These are phyloP conservation scores for Nasonia giraulti DNA, from an alignment of 1,140 invertebrate genomes.

Conservation along the genomic window DNA sequence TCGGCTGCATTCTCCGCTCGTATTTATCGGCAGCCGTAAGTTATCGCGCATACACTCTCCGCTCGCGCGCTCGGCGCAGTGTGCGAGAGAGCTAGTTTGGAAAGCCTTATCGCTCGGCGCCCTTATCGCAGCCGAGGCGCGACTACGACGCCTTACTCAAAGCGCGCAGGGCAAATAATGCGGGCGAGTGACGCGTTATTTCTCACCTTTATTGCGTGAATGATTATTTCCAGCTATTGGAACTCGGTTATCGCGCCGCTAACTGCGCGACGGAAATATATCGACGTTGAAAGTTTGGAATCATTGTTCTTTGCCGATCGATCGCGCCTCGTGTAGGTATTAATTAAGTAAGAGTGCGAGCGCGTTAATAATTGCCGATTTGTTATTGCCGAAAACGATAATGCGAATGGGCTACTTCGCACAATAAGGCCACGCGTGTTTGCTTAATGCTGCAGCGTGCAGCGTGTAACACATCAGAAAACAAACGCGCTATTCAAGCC, in stretches of 20 bases:
- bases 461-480: not conserved
- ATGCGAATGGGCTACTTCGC: not conserved
- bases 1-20: slow-evolving; percentile 20
- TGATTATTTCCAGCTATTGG: not conserved
- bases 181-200: slow-evolving; percentile 11
- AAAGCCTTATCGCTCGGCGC: slow-evolving; percentile 34
- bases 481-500: slow-evolving; percentile 24
- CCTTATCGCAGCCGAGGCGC: slow-evolving; percentile 28
- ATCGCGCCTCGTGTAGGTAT: not conserved
- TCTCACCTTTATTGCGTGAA: not conserved
- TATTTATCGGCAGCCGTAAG: slow-evolving; percentile 27
- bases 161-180: slow-evolving; percentile 22
- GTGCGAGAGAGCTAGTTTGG: slow-evolving; percentile 36
- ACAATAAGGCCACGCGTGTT: not conserved
- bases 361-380: not conserved
- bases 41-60: slow-evolving; percentile 13
- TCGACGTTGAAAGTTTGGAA: not conserved
- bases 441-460: not conserved
- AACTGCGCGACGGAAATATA: not conserved
- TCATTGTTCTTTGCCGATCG: too few species aligned
- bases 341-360: not conserved
- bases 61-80: too few species aligned
- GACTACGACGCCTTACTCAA: slow-evolving; percentile 28
- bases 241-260: too few species aligned
- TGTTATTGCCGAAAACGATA: slow-evolving; percentile 3